These are phyloP conservation scores for Silurus glanis DNA, from an alignment of 2,113 vertebrate genomes.

Conservation along the genomic window DNA sequence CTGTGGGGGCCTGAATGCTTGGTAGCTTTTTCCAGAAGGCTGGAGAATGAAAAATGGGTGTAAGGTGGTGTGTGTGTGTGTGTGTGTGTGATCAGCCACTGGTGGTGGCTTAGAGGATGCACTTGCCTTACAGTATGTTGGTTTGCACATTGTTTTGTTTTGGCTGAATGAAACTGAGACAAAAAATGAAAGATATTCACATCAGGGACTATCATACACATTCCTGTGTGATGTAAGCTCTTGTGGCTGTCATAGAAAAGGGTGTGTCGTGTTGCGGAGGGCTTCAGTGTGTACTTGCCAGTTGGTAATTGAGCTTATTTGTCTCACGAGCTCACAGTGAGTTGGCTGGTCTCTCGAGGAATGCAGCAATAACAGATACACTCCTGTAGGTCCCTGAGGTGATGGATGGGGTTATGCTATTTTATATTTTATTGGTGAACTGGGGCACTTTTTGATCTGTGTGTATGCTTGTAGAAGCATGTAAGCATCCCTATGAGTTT, in stretches of 20 bases:
- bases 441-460: conserved; percentile 20
- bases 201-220: conserved; percentile 30
- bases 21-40: too few species aligned
- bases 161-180: conserved; percentile 4
- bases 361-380: conserved; percentile 37
- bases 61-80: too few species aligned
- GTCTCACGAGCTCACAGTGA: conserved; percentile 60
- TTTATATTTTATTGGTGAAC: conserved; percentile 30
- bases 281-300: conserved; percentile 58
- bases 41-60: too few species aligned
- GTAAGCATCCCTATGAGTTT: conserved; percentile 22
- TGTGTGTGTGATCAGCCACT: too few species aligned
- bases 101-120: too few species aligned
- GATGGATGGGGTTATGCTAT: conserved; percentile 41
- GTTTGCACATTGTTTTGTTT: not conserved
- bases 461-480: conserved; percentile 8
- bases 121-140: not conserved
- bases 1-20: too few species aligned
- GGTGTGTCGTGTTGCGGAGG: not conserved
- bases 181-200: not conserved
- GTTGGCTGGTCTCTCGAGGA: conserved; percentile 54
- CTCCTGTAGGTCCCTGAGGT: conserved; percentile 20
- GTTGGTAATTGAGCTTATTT: conserved; percentile 70
- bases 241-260: conserved; percentile 51
- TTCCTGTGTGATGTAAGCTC: conserved; percentile 51